Conservation (phyloP, 2,888 invertebrate genomes). For the Tiphia femorata region DNA sequence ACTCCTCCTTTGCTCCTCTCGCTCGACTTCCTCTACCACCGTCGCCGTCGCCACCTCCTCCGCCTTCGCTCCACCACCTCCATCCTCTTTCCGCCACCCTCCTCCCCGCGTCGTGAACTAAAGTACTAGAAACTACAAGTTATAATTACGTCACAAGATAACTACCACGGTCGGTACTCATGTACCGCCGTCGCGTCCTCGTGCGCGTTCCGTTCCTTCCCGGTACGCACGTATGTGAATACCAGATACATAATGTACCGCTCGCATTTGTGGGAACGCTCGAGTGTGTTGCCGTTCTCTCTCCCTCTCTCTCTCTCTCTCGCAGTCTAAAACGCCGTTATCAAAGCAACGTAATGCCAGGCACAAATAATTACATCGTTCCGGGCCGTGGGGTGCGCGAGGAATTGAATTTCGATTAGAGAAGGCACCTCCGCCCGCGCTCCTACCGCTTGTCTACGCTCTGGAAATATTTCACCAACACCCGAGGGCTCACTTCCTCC, state of each 20-base stretch:
- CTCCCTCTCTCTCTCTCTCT: too few species aligned
- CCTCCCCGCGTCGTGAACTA: slow-evolving; percentile 24
- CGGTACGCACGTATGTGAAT: background rate
- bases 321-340: too few species aligned
- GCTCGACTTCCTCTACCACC: background rate
- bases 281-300: background rate
- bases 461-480: too few species aligned
- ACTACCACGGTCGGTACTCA: slow-evolving; percentile 43
- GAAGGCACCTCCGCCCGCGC: too few species aligned
- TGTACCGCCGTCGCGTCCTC: too few species aligned
- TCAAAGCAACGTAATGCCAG: too few species aligned
- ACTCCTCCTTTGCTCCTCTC: background rate
- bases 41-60: background rate
- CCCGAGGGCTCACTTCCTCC: too few species aligned
- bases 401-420: too few species aligned
- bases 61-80: background rate
- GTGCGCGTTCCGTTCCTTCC: background rate
- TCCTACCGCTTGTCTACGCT: too few species aligned
- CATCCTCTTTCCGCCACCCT: too few species aligned
- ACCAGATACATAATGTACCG: background rate
- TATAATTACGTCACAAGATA: slow-evolving; percentile 57
- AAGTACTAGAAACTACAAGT: slow-evolving; percentile 49
- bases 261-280: background rate
- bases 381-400: too few species aligned
- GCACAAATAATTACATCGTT: too few species aligned